phyloP scores from a whole-genome alignment of 1,140 invertebrate genomes.

The Saccostrea echinata region DNA sequence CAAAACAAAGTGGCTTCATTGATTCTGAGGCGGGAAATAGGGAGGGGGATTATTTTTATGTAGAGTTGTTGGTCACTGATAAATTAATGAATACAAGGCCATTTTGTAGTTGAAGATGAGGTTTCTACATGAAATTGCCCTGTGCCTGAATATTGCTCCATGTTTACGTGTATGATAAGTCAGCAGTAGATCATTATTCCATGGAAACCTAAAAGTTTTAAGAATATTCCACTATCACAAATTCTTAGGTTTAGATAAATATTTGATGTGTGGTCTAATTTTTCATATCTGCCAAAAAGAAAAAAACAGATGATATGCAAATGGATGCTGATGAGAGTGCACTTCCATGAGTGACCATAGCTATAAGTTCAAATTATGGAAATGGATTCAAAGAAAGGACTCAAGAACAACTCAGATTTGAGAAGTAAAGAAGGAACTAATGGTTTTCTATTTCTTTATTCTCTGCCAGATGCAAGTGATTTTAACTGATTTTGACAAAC shows the following conservation, averaged over 20 bases:
- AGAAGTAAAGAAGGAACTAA: too few relatives aligned
- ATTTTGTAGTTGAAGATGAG: neutral
- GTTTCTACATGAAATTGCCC: neutral
- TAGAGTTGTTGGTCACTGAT: constrained; percentile 21
- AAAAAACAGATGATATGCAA: neutral
- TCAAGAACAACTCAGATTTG: neutral
- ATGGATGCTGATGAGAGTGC: constrained; percentile 4
- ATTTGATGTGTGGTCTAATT: constrained; percentile 20
- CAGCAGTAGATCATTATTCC: neutral
- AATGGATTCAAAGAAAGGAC: neutral
- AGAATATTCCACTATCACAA: neutral
- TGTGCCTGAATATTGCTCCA: neutral
- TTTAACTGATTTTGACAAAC: constrained; percentile 15
- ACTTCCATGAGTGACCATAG: neutral
- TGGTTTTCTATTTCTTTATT: neutral
- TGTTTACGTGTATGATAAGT: neutral
- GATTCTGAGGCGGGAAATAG: neutral
- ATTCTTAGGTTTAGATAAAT: constrained; percentile 22
- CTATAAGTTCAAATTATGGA: neutral
- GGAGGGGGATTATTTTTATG: neutral
- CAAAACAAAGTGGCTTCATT: constrained; percentile 25
- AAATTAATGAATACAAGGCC: neutral
- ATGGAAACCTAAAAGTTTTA: neutral
- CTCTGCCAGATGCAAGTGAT: neutral
- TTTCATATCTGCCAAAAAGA: constrained; percentile 22